These are phyloP conservation scores for Rhodinocichla rosea DNA, from an alignment of 2,113 vertebrate species.

Conservation along the genomic window DNA sequence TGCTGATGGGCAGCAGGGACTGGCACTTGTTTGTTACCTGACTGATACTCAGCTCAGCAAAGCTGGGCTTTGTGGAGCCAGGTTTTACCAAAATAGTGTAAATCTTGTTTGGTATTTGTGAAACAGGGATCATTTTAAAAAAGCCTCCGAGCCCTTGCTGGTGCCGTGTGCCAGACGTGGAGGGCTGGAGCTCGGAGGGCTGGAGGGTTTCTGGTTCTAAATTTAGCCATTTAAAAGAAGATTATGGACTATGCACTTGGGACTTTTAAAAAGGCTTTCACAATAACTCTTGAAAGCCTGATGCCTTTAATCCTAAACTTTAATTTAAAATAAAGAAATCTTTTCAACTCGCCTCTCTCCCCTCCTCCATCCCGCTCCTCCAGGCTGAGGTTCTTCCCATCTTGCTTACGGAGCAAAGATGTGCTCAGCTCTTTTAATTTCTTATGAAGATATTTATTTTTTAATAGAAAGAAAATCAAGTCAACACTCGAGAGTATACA, in stretches of 20 bases:
- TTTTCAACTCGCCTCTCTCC: slow-evolving; percentile 58
- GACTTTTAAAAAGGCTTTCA: slow-evolving; percentile 73
- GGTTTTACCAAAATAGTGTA: not conserved
- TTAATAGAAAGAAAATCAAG: slow-evolving; percentile 71
- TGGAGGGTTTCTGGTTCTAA: slow-evolving; percentile 59
- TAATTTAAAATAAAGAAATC: slow-evolving; percentile 80
- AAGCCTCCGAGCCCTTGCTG: not conserved
- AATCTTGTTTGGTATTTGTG: not conserved
- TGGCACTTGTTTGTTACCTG: not conserved
- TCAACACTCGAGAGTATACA: slow-evolving; percentile 58
- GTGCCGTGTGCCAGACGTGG: not conserved
- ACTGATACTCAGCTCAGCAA: not conserved
- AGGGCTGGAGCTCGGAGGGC: slow-evolving; percentile 15
- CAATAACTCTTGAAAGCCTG: slow-evolving; percentile 68
- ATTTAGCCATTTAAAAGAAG: slow-evolving; percentile 76
- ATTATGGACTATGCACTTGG: slow-evolving; percentile 69
- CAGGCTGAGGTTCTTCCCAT: slow-evolving; percentile 29
- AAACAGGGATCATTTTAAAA: not conserved
- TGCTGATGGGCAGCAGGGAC: not conserved
- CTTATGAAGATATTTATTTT: slow-evolving; percentile 64
- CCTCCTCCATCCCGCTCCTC: not conserved
- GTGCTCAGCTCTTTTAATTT: slow-evolving; percentile 72
- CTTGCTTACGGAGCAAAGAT: slow-evolving; percentile 52
- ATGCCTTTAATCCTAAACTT: slow-evolving; percentile 77
- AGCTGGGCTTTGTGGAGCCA: not conserved